A percentile compares a stretch with the other conserved stretches of the same genome.
These are phyloP conservation scores for Lagria hirta DNA, from an alignment of 2,888 invertebrate species.

Conservation along the genomic window DNA sequence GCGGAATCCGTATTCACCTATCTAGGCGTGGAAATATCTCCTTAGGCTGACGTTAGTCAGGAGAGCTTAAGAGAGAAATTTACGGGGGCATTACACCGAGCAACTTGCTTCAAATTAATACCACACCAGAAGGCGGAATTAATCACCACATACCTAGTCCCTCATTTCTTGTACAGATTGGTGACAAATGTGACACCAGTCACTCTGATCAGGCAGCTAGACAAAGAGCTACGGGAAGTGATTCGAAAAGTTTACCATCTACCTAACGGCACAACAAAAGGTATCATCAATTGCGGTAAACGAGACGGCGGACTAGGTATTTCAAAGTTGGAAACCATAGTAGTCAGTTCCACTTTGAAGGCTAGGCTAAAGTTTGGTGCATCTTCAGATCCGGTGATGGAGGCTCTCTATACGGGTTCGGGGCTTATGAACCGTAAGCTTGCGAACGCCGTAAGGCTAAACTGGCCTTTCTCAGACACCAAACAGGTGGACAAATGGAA, in stretches of 20 bases:
- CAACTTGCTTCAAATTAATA: constrained; percentile 38
- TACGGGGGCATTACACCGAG: constrained; percentile 32
- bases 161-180: no score
- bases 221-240: constrained; percentile 38
- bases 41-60: constrained; percentile 32
- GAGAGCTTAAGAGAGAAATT: constrained; percentile 23
- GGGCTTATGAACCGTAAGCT: constrained; percentile 34
- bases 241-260: constrained; percentile 38
- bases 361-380: constrained; percentile 27
- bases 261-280: constrained; percentile 33
- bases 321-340: constrained; percentile 35
- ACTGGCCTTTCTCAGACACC: constrained; percentile 29
- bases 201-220: no score
- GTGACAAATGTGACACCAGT: no score
- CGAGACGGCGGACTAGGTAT: constrained; percentile 44
- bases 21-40: constrained; percentile 41
- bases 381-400: constrained; percentile 33
- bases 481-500: constrained; percentile 19
- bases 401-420: constrained; percentile 33
- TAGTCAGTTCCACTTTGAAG: constrained; percentile 25
- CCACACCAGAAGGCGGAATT: no score
- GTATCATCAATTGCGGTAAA: constrained; percentile 38
- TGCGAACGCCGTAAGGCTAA: constrained; percentile 26
- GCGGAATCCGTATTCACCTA: constrained; percentile 38
- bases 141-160: no score